Percentiles rank a stretch among this genome's conserved stretches.
These are phyloP conservation scores for Alcis repandata DNA, from an alignment of 2,888 invertebrate species.

Conservation along the genomic window DNA sequence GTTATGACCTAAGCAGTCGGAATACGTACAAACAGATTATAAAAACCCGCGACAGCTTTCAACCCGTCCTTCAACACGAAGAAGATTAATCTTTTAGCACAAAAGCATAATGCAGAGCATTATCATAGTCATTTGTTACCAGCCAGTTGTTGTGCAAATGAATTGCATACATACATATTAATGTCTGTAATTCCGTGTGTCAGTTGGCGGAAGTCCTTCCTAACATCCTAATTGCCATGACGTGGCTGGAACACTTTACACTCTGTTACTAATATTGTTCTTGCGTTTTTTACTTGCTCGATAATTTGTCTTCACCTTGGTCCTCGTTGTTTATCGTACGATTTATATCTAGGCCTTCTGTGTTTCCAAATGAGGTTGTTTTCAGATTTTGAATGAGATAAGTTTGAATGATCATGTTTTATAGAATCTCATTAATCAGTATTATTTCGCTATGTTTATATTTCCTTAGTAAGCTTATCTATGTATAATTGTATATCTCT, in stretches of 20 bases:
- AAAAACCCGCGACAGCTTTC: slow-evolving; percentile 40
- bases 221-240: slow-evolving; percentile 62
- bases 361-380: slow-evolving; percentile 13
- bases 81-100: slow-evolving; percentile 43
- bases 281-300: slow-evolving; percentile 45
- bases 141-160: slow-evolving; percentile 44
- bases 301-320: slow-evolving; percentile 51
- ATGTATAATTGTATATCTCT: slow-evolving; percentile 6
- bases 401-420: slow-evolving; percentile 20
- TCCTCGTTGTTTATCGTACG: slow-evolving; percentile 20
- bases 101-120: slow-evolving; percentile 42
- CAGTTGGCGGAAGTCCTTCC: slow-evolving; percentile 64
- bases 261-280: slow-evolving; percentile 44
- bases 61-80: slow-evolving; percentile 39
- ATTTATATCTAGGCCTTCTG: slow-evolving; percentile 32
- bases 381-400: slow-evolving; percentile 9
- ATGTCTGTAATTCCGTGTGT: slow-evolving; percentile 45
- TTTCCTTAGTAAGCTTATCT: slow-evolving; percentile 12
- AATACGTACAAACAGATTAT: slow-evolving; percentile 21
- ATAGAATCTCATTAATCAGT: slow-evolving; percentile 11
- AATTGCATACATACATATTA: slow-evolving; percentile 50
- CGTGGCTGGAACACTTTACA: slow-evolving; percentile 49
- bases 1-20: slow-evolving; percentile 15
- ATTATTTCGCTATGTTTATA: slow-evolving; percentile 8
- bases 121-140: slow-evolving; percentile 39